Evolutionary conservation across 2,888 invertebrate genomes (phyloP).

Genomic region (Cephus sareptanus): DNA sequence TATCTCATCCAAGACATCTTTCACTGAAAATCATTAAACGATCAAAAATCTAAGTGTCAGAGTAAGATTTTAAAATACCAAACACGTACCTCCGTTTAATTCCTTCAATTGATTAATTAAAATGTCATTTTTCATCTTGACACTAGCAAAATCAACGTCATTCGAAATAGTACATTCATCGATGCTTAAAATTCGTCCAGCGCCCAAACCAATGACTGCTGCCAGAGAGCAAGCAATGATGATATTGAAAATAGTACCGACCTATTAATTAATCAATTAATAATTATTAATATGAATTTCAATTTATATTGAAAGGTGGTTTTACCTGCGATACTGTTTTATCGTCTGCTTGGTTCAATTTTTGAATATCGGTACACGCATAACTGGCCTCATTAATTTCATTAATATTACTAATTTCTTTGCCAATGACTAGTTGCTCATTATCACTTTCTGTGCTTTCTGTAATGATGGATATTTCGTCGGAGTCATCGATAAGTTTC

Average conservation of each 20-base stretch:
- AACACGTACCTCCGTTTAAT: constrained; percentile 10
- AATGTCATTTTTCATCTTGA: constrained; percentile 15
- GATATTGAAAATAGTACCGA: constrained; percentile 17
- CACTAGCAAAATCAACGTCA: constrained; percentile 16
- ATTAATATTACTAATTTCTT: constrained; percentile 16
- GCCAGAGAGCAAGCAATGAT: constrained; percentile 28
- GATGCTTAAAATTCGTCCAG: constrained; percentile 22
- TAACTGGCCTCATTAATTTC: constrained; percentile 9
- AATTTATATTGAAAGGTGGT: not conserved
- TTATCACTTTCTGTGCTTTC: constrained; percentile 33
- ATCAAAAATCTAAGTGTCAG: constrained; percentile 5
- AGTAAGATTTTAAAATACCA: not conserved
- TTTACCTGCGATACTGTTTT: constrained; percentile 15
- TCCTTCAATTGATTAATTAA: constrained; percentile 16
- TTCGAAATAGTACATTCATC: constrained; percentile 19
- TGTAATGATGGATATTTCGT: constrained; percentile 29
- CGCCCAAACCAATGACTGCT: constrained; percentile 27
- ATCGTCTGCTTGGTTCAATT: constrained; percentile 14
- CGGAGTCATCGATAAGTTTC: constrained; percentile 27
- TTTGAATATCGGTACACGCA: constrained; percentile 9
- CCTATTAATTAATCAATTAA: constrained; percentile 10
- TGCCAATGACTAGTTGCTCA: constrained; percentile 13
- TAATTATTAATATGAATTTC: not conserved
- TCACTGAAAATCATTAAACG: constrained; percentile 3
- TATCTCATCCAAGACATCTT: constrained; percentile 22